Evolutionary conservation across 1,140 invertebrate species (phyloP).

Genomic region (Cydia strobilella): DNA sequence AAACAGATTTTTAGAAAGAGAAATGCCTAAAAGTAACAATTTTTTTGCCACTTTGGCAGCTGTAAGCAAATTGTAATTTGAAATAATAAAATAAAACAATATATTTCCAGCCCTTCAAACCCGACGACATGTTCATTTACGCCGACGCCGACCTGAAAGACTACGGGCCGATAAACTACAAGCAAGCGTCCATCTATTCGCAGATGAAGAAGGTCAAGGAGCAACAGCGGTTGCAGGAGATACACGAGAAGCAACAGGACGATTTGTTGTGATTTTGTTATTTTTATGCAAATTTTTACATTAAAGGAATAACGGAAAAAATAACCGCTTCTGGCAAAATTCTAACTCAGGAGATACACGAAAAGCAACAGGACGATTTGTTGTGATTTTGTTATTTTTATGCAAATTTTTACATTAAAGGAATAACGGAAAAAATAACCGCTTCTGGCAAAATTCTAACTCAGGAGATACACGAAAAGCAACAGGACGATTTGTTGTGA

Average conservation of each 20-base stretch:
- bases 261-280: constrained; percentile 64
- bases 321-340: background rate
- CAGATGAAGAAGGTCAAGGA: constrained; percentile 84
- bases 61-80: too few species aligned
- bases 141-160: constrained; percentile 93
- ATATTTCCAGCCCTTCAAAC: constrained; percentile 85
- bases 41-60: too few species aligned
- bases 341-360: constrained; percentile 68
- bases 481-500: constrained; percentile 70
- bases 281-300: background rate
- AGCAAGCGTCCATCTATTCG: constrained; percentile 89
- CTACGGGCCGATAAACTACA: constrained; percentile 95
- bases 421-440: too few species aligned
- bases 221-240: constrained; percentile 74
- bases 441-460: background rate
- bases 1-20: too few species aligned
- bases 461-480: constrained; percentile 71
- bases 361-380: constrained; percentile 69
- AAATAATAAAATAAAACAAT: too few species aligned
- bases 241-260: constrained; percentile 67
- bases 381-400: constrained; percentile 48
- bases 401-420: background rate
- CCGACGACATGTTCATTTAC: constrained; percentile 91
- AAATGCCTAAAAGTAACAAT: too few species aligned
- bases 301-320: too few species aligned